Percentiles rank a stretch among this genome's conserved stretches.
These are phyloP conservation scores for Pseudopleuronectes americanus DNA, from an alignment of 2,797 vertebrate genomes.

Conservation along the genomic window DNA sequence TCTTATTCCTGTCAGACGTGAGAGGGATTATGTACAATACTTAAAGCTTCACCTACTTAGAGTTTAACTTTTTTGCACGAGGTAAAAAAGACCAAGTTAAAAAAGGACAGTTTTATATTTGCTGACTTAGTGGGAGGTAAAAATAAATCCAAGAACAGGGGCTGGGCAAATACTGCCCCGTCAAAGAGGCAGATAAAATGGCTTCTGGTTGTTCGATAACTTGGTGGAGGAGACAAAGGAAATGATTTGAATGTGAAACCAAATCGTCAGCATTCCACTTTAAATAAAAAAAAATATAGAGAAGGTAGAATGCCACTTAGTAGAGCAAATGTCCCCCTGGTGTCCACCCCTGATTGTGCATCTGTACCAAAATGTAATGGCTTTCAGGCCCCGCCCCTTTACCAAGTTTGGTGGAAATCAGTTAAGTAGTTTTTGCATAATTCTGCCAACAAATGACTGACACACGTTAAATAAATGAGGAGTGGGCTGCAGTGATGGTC, in stretches of 20 bases:
- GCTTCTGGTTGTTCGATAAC: slow-evolving; percentile 58
- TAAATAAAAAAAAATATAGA: neutral
- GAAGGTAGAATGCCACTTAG: too few relatives aligned
- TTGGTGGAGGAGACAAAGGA: neutral
- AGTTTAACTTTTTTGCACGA: slow-evolving; percentile 67
- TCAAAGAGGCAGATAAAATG: slow-evolving; percentile 62
- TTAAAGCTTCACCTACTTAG: slow-evolving; percentile 70
- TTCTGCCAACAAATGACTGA: too few relatives aligned
- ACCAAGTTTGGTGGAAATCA: too few relatives aligned
- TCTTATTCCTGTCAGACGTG: slow-evolving; percentile 77
- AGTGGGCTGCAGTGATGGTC: neutral
- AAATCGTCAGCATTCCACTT: slow-evolving; percentile 29
- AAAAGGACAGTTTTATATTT: slow-evolving; percentile 40
- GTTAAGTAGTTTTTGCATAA: too few relatives aligned
- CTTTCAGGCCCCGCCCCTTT: too few relatives aligned
- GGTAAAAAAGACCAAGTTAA: slow-evolving; percentile 45
- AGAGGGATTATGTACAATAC: slow-evolving; percentile 79
- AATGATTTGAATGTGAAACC: slow-evolving; percentile 31
- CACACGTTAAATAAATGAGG: neutral
- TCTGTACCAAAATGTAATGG: too few relatives aligned
- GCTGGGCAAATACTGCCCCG: slow-evolving; percentile 39
- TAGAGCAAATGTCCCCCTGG: too few relatives aligned
- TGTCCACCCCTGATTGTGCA: too few relatives aligned
- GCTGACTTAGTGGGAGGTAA: slow-evolving; percentile 47
- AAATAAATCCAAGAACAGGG: slow-evolving; percentile 43